Base-by-base conservation (phyloP, 1,140 invertebrate species). In the Hylaeus volcanicus region DNA sequence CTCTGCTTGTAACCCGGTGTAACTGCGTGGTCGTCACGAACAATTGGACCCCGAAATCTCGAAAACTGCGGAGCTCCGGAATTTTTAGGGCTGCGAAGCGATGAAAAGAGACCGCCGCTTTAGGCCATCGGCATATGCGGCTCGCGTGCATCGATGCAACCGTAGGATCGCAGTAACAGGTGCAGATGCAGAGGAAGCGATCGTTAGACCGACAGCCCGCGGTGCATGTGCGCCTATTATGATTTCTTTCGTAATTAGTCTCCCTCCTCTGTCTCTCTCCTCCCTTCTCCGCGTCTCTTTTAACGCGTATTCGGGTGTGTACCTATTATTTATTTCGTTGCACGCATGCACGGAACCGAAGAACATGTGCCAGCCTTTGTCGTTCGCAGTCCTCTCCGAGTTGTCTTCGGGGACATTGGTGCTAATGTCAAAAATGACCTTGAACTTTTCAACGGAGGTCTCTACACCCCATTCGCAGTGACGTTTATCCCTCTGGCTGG, bases 171-270 rank as follows among this genome's bases (percentile, higher is more conserved):
- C 84, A 69, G 86, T 87, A 91, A 91, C 90, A 91, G 89, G 89
- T 91, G 89, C 88, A 84, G 83, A 88, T 86, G 89, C 83, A 81
- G 86, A 90, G 90, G 89, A 90, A 90, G 80, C 84, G 88, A 87
- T 89, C 89, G 89, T 91, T 90, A 90, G 89, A 76, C 82, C 88
- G 80, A 83, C 90, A 91, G 88, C 85, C 84, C 86, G 78, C 66
- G 81, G 78, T 88, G 86, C 82, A 87, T 87, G 83, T 88, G 88
- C 81, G 86, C 80, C 88, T 90, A 88, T 90, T 89, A 89, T 89
- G 84, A 90, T 90, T 90, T 89, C 88, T 91, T 86, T 84, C 87
- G 83, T 87, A 91, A 90, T 90, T 89, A 90, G 86, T 90, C 86
- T 81, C 56, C 64, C 70, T 68, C 56, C 37, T 15, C 60, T 37